A percentile compares a stretch with the other conserved stretches of the same genome.
Evolutionary conservation across 1,140 invertebrate species (phyloP).

Genomic region (Drosophila hydei): DNA sequence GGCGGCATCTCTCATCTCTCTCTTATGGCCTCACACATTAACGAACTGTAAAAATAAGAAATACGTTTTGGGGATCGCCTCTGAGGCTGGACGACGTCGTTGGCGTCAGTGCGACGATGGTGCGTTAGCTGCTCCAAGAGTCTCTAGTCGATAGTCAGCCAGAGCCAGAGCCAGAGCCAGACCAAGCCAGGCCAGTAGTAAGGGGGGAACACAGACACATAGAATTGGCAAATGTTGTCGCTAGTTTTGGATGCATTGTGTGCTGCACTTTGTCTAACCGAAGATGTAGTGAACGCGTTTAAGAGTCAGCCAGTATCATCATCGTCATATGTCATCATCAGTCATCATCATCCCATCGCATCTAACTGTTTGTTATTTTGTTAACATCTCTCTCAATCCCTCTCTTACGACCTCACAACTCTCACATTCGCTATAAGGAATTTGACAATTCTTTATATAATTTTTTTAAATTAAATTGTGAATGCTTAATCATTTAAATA

Average conservation of each 20-base stretch:
- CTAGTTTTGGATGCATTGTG: conserved; percentile 43
- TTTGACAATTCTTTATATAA: conserved; percentile 81
- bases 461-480: conserved; percentile 65
- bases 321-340: conserved; percentile 27
- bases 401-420: conserved; percentile 60
- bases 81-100: conserved; percentile 40
- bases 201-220: conserved; percentile 25
- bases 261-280: conserved; percentile 27
- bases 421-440: conserved; percentile 74
- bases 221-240: conserved; percentile 12
- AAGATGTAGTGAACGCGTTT: conserved; percentile 33
- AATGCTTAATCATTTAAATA: conserved; percentile 75
- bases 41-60: conserved; percentile 79
- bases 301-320: conserved; percentile 40
- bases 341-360: conserved; percentile 44
- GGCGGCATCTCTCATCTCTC: conserved; percentile 44
- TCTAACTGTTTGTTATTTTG: conserved; percentile 34
- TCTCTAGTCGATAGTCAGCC: conserved; percentile 48
- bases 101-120: conserved; percentile 38
- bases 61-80: conserved; percentile 64
- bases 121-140: conserved; percentile 53
- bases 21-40: conserved; percentile 58
- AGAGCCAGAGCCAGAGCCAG: conserved; percentile 29
- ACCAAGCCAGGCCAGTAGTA: conserved; percentile 20
- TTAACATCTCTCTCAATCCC: conserved; percentile 14